A percentile compares a stretch with the other conserved stretches of the same genome.
These are phyloP conservation scores for Pteruthius melanotis DNA, from an alignment of 2,113 vertebrate species.

Conservation along the genomic window DNA sequence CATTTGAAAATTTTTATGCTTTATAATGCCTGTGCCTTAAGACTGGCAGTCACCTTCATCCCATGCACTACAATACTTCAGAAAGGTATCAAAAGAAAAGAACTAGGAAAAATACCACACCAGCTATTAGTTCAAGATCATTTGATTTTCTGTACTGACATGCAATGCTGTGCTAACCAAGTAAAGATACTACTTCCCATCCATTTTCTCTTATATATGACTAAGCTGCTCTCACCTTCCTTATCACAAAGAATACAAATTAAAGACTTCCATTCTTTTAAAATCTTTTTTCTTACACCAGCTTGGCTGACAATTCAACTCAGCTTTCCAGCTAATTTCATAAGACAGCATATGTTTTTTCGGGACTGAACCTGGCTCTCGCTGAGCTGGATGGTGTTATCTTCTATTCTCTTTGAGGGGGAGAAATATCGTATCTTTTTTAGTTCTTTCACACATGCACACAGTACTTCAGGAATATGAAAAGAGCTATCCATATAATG, in stretches of 20 bases:
- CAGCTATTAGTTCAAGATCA: background rate
- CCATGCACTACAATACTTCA: background rate
- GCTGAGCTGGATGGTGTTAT: background rate
- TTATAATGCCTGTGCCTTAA: background rate
- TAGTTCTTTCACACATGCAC: constrained; percentile 30
- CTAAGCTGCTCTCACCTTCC: constrained; percentile 25
- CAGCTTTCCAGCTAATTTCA: constrained; percentile 14
- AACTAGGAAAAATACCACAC: background rate
- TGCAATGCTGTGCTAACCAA: background rate
- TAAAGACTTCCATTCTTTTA: background rate
- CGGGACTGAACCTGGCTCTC: background rate
- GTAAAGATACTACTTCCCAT: background rate
- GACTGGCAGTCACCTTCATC: background rate
- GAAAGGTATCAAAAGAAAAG: background rate
- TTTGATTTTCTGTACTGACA: background rate
- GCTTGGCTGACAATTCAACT: constrained; percentile 30
- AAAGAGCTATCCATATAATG: background rate
- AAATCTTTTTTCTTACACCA: background rate
- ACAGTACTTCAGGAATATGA: constrained; percentile 8
- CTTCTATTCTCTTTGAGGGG: background rate
- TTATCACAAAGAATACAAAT: background rate
- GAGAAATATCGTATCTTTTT: background rate
- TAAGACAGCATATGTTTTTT: constrained; percentile 31
- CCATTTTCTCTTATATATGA: background rate
- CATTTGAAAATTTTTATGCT: background rate